These are phyloP conservation scores for Megalonaias nervosa DNA, from an alignment of 1,140 invertebrate species.

Conservation along the genomic window DNA sequence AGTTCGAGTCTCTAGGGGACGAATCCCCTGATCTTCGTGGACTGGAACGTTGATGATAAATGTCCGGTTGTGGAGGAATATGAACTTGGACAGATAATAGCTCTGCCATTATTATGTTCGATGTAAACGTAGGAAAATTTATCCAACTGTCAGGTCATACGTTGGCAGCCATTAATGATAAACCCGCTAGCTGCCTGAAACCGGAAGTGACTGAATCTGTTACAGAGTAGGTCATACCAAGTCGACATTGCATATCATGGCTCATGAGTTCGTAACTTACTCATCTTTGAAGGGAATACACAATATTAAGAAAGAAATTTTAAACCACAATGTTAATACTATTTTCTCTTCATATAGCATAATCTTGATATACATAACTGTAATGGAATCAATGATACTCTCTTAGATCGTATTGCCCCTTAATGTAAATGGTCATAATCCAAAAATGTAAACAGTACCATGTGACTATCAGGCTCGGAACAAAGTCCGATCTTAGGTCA, in stretches of 20 bases:
- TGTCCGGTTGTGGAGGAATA: slow-evolving; percentile 51
- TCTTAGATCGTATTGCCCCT: neutral
- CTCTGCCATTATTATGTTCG: slow-evolving; percentile 53
- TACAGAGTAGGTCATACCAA: too few relatives aligned
- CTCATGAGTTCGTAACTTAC: too few relatives aligned
- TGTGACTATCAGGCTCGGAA: neutral
- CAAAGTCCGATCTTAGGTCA: too few relatives aligned
- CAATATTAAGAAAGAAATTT: neutral
- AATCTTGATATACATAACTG: neutral
- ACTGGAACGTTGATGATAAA: slow-evolving; percentile 8
- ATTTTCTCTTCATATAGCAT: neutral
- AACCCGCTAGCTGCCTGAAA: too few relatives aligned
- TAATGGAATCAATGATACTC: neutral
- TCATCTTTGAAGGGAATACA: too few relatives aligned
- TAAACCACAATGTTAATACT: neutral
- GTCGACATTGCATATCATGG: too few relatives aligned
- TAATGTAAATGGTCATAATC: neutral
- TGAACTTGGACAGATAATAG: slow-evolving; percentile 64
- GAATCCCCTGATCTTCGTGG: slow-evolving; percentile 24
- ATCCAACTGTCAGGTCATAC: too few relatives aligned
- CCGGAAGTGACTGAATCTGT: too few relatives aligned
- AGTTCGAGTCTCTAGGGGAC: slow-evolving; percentile 18
- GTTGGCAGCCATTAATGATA: too few relatives aligned
- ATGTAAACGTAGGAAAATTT: too few relatives aligned
- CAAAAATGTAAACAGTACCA: slow-evolving; percentile 22